Conservation (phyloP, 1,140 invertebrate genomes). For the Cherax destructor region DNA sequence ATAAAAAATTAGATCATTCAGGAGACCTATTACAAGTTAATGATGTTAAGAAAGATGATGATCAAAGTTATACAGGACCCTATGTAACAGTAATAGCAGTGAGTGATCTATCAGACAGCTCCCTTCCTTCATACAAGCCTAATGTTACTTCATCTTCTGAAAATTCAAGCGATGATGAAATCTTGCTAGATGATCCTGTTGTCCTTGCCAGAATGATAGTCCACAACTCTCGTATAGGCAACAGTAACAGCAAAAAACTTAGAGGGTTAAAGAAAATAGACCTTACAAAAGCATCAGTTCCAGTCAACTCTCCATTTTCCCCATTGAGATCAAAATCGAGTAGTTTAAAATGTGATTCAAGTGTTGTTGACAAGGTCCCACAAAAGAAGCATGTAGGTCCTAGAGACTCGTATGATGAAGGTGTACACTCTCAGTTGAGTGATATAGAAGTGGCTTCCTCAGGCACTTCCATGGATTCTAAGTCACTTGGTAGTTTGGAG, state of each 20-base stretch:
- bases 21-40: background rate
- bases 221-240: constrained; percentile 39
- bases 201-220: constrained; percentile 24
- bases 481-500: constrained; percentile 45
- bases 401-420: constrained; percentile 51
- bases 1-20: background rate
- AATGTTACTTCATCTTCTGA: background rate
- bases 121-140: background rate
- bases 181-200: background rate
- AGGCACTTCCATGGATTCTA: constrained; percentile 4
- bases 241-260: constrained; percentile 4
- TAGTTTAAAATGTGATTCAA: background rate
- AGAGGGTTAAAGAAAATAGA: background rate
- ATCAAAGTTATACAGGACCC: background rate
- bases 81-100: constrained; percentile 42
- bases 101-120: background rate
- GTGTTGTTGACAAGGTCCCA: background rate
- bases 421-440: constrained; percentile 39
- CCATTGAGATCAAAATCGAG: constrained; percentile 29
- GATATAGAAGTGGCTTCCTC: constrained; percentile 25
- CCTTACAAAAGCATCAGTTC: constrained; percentile 29
- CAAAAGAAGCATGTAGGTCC: constrained; percentile 9
- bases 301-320: constrained; percentile 54
- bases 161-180: constrained; percentile 16
- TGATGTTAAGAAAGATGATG: background rate